Conservation (phyloP, 2,797 vertebrate species). For the Menidia menidia region DNA sequence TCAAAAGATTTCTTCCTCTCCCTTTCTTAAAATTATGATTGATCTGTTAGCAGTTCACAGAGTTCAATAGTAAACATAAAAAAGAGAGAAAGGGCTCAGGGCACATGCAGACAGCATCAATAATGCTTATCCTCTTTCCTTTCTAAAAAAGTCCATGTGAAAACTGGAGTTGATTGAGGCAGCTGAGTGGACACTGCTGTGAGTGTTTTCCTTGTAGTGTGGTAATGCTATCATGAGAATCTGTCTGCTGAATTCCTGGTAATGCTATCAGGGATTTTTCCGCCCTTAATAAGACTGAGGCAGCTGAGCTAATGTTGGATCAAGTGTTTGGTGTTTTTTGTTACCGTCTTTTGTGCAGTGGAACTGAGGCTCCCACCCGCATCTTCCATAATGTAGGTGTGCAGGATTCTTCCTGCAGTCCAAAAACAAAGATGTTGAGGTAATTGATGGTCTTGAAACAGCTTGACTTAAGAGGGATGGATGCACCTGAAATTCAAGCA, state of each 20-base stretch:
- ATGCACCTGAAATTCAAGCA: background rate
- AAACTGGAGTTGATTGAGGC: background rate
- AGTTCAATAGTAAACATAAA: slow-evolving; percentile 7
- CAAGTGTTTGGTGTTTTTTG: background rate
- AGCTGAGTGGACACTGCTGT: background rate
- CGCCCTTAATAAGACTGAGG: background rate
- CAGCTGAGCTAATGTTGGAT: background rate
- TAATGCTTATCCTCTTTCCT: slow-evolving; percentile 8
- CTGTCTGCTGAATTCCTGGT: background rate
- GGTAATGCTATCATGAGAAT: background rate
- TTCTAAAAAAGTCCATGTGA: background rate
- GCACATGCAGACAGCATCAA: slow-evolving; percentile 7
- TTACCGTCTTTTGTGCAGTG: background rate
- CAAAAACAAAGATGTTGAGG: background rate
- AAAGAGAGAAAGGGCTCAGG: background rate
- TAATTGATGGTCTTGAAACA: background rate
- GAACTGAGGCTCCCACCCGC: background rate
- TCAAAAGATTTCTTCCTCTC: background rate
- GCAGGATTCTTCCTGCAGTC: background rate
- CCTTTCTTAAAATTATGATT: background rate
- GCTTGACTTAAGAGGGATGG: background rate
- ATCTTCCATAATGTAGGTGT: background rate
- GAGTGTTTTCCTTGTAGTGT: background rate
- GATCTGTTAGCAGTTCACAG: background rate
- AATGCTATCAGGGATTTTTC: background rate